Conservation (phyloP, 2,797 vertebrate species). For the Ctenopoma kingsleyae region DNA sequence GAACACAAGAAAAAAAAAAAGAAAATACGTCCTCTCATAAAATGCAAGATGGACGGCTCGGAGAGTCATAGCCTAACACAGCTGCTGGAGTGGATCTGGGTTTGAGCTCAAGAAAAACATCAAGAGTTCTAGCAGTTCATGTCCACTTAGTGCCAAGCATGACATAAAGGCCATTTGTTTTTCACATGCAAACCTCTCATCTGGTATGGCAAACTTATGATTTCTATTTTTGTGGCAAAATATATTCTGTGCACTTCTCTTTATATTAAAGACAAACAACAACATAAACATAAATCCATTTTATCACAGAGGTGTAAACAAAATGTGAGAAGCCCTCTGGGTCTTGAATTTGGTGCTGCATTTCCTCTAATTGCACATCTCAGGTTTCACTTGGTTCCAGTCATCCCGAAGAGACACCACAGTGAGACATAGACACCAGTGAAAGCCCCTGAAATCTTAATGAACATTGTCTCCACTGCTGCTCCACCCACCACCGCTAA, state of each 20-base stretch:
- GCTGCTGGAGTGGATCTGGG: slow-evolving; percentile 73
- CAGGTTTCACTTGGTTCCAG: slow-evolving; percentile 73
- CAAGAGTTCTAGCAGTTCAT: slow-evolving; percentile 53
- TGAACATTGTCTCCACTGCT: slow-evolving; percentile 75
- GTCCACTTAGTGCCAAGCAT: slow-evolving; percentile 66
- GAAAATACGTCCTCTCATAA: slow-evolving; percentile 63
- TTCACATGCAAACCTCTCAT: slow-evolving; percentile 57
- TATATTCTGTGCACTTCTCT: slow-evolving; percentile 7
- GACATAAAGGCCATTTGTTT: slow-evolving; percentile 76
- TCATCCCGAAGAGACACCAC: slow-evolving; percentile 59
- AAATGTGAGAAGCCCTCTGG: slow-evolving; percentile 23
- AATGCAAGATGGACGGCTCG: slow-evolving; percentile 65
- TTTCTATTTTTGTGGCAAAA: slow-evolving; percentile 26
- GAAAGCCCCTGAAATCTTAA: slow-evolving; percentile 69
- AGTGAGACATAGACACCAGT: slow-evolving; percentile 56
- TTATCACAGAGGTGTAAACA: slow-evolving; percentile 24
- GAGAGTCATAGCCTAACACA: slow-evolving; percentile 60
- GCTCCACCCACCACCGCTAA: slow-evolving; percentile 61
- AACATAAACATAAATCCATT: slow-evolving; percentile 11
- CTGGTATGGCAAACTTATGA: slow-evolving; percentile 19
- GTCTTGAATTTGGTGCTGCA: slow-evolving; percentile 15
- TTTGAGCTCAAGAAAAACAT: slow-evolving; percentile 67
- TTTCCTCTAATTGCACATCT: slow-evolving; percentile 63
- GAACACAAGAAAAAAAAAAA: slow-evolving; percentile 6
- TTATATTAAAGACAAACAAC: slow-evolving; percentile 29